A percentile compares a stretch with the other conserved stretches of the same genome.
Evolutionary conservation across 1,140 invertebrate genomes (phyloP).

Genomic region (Hetaerina americana): DNA sequence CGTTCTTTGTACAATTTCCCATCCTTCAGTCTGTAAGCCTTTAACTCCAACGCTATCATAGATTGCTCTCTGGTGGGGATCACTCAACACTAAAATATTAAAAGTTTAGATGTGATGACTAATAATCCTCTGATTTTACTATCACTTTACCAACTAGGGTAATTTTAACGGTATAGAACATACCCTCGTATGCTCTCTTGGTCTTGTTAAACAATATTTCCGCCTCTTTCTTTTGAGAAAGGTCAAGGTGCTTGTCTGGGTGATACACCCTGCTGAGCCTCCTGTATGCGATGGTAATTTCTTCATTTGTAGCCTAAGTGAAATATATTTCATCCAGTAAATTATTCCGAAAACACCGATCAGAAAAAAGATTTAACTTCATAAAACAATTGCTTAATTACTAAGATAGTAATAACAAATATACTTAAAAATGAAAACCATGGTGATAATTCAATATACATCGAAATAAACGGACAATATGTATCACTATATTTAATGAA

Average conservation of each 20-base stretch:
- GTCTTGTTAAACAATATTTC: slow-evolving; percentile 83
- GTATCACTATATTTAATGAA: background rate
- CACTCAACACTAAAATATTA: slow-evolving; percentile 52
- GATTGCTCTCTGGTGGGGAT: slow-evolving; percentile 64
- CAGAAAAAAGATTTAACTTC: too few species aligned
- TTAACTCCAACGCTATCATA: slow-evolving; percentile 65
- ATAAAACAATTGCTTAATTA: too few species aligned
- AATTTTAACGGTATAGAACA: too few species aligned
- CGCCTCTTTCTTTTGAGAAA: slow-evolving; percentile 57
- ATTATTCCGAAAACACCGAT: too few species aligned
- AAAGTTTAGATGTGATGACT: slow-evolving; percentile 3
- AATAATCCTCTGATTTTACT: too few species aligned
- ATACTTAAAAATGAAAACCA: too few species aligned
- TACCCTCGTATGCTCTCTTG: slow-evolving; percentile 88
- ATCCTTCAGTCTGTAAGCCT: slow-evolving; percentile 80
- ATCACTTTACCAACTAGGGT: too few species aligned
- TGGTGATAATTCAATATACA: too few species aligned
- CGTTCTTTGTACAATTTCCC: slow-evolving; percentile 79
- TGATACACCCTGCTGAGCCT: slow-evolving; percentile 82
- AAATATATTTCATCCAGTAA: too few species aligned
- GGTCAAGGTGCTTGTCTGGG: slow-evolving; percentile 84
- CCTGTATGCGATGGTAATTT: slow-evolving; percentile 84
- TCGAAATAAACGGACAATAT: too few species aligned
- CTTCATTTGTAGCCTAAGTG: slow-evolving; percentile 72
- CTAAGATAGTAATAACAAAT: too few species aligned